Conservation (phyloP, 1,140 invertebrate species). For the Megalonaias nervosa region DNA sequence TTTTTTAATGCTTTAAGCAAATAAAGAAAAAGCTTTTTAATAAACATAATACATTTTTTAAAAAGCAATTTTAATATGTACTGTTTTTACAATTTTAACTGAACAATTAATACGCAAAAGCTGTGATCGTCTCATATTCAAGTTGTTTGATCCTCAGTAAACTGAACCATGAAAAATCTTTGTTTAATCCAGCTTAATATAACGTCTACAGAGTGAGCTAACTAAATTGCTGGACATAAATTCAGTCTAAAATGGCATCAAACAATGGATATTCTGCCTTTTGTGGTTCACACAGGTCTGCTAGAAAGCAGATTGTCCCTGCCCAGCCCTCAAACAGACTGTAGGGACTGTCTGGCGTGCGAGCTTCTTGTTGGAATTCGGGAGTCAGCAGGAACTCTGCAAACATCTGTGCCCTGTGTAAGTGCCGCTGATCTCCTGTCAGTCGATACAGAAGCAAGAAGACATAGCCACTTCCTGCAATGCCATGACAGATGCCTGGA, state of each 20-base stretch:
- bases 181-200: too few relatives aligned
- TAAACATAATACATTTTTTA: too few relatives aligned
- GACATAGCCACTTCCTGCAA: conserved; percentile 89
- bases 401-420: conserved; percentile 84
- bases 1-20: too few relatives aligned
- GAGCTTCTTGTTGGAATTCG: conserved; percentile 78
- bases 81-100: too few relatives aligned
- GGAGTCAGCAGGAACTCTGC: conserved; percentile 82
- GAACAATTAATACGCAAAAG: too few relatives aligned
- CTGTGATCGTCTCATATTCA: too few relatives aligned
- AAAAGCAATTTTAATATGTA: too few relatives aligned
- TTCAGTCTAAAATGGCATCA: conserved; percentile 77
- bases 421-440: conserved; percentile 81
- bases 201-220: too few relatives aligned
- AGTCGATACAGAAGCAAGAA: conserved; percentile 86
- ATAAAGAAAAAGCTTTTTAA: too few relatives aligned
- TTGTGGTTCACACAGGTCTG: conserved; percentile 82
- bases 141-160: too few relatives aligned
- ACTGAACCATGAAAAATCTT: too few relatives aligned
- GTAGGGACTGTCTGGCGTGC: conserved; percentile 86
- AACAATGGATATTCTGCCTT: conserved; percentile 89
- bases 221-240: too few relatives aligned
- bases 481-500: conserved; percentile 84
- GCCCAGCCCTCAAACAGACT: conserved; percentile 90
- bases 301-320: conserved; percentile 87